These are phyloP conservation scores for Torymus tubicola DNA, from an alignment of 2,888 invertebrate species.

Conservation along the genomic window DNA sequence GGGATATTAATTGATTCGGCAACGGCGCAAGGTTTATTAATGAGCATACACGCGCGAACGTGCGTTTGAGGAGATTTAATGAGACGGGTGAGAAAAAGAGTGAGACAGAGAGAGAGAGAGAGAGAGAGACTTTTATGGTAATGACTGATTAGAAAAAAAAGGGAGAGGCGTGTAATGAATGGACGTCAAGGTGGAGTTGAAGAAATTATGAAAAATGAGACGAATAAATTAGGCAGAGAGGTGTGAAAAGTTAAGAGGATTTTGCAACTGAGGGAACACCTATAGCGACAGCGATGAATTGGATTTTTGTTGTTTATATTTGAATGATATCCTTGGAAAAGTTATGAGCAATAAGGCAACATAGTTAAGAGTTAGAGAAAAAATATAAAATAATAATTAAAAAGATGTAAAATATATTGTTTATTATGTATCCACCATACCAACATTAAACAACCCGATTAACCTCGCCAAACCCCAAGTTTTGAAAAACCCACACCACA, in stretches of 20 bases:
- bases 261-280: neutral
- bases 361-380: too few species aligned
- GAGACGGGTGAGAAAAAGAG: neutral
- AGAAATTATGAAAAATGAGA: conserved; percentile 7
- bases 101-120: too few species aligned
- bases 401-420: too few species aligned
- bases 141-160: neutral
- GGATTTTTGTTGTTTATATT: too few species aligned
- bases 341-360: too few species aligned
- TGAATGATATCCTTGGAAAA: too few species aligned
- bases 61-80: neutral
- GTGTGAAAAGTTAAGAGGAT: neutral
- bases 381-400: too few species aligned
- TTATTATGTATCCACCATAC: too few species aligned
- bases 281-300: too few species aligned
- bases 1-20: conserved; percentile 27
- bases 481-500: neutral
- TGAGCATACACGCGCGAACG: neutral
- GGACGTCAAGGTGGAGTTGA: neutral
- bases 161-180: neutral
- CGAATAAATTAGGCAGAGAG: neutral
- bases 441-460: neutral
- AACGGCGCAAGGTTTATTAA: neutral
- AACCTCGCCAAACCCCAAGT: conserved; percentile 16
- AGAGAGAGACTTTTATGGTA: neutral